These are phyloP conservation scores for Acromyrmex echinatior DNA, from an alignment of 1,140 invertebrate species.

Conservation along the genomic window DNA sequence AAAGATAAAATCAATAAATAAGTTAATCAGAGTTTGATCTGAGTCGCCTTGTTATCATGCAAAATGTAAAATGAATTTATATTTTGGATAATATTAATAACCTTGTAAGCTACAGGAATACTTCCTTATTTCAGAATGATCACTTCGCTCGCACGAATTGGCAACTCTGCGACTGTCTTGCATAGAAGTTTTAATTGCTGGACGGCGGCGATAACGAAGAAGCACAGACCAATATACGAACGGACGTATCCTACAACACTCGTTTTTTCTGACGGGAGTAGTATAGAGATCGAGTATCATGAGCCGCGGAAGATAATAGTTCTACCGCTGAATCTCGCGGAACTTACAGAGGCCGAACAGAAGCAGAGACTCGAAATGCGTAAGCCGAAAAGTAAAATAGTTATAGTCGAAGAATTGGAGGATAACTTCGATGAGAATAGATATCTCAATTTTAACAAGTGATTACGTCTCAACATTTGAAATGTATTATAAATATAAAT, in stretches of 20 bases:
- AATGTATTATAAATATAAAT: neutral
- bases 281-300: conserved; percentile 92
- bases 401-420: conserved; percentile 91
- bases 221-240: conserved; percentile 90
- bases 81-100: neutral
- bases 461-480: neutral
- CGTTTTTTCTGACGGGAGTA: conserved; percentile 94
- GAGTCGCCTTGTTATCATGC: neutral
- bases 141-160: conserved; percentile 35
- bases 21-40: neutral
- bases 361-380: conserved; percentile 89
- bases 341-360: conserved; percentile 90
- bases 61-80: neutral
- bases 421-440: conserved; percentile 92
- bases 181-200: conserved; percentile 88
- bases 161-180: neutral
- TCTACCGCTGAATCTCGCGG: conserved; percentile 92
- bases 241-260: conserved; percentile 92
- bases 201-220: conserved; percentile 90
- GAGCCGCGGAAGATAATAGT: conserved; percentile 95
- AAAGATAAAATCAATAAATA: no score
- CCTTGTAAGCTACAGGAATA: neutral
- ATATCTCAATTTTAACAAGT: conserved; percentile 93
- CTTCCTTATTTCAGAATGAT: conserved; percentile 78
- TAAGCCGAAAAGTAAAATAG: conserved; percentile 92